Evolutionary conservation across 1,140 invertebrate species (phyloP).

Genomic region (Micrasema longulum): DNA sequence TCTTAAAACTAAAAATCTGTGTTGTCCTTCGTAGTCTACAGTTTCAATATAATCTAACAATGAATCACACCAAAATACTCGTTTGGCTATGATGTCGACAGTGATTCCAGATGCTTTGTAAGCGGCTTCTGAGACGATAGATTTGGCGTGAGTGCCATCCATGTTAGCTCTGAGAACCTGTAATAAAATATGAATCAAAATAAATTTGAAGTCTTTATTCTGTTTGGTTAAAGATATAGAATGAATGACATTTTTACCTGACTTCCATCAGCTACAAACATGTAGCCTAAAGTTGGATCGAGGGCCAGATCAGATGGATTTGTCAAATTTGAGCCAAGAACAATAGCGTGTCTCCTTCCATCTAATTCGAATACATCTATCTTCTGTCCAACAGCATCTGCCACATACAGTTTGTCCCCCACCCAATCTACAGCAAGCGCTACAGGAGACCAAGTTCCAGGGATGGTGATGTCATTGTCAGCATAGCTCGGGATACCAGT

Average conservation of each 20-base stretch:
- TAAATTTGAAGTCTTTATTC: not conserved
- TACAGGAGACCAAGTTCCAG: constrained; percentile 88
- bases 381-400: constrained; percentile 91
- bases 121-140: constrained; percentile 90
- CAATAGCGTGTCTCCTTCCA: constrained; percentile 86
- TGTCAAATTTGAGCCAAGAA: constrained; percentile 91
- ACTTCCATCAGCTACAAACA: constrained; percentile 95
- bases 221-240: not conserved
- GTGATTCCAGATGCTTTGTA: constrained; percentile 91
- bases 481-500: constrained; percentile 61
- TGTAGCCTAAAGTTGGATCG: constrained; percentile 89
- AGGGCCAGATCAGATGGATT: constrained; percentile 91
- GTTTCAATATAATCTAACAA: constrained; percentile 97
- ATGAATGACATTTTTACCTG: constrained; percentile 66
- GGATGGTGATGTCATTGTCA: constrained; percentile 77
- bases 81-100: constrained; percentile 86
- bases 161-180: constrained; percentile 87
- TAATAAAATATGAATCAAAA: constrained; percentile 47
- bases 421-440: constrained; percentile 97
- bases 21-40: constrained; percentile 92
- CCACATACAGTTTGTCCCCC: constrained; percentile 94
- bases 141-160: constrained; percentile 86
- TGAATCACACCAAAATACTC: constrained; percentile 97
- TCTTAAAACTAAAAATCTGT: constrained; percentile 81
- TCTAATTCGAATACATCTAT: constrained; percentile 94